Evolutionary conservation across 1,140 invertebrate genomes (phyloP), one percentile per base, ranked within the genome.

Genomic region (Hyles vespertilio): DNA sequence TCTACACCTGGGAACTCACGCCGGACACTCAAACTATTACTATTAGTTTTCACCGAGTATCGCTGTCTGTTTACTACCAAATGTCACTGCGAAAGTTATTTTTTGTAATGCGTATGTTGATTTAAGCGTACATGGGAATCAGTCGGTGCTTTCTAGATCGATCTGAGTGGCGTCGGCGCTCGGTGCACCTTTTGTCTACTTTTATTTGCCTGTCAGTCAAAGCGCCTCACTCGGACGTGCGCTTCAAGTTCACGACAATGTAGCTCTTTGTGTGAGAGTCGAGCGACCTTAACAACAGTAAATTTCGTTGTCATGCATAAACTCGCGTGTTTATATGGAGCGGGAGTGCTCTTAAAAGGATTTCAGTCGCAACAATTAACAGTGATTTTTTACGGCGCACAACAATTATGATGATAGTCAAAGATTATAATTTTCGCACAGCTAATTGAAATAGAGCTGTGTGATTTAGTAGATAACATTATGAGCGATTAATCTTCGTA

Each of bases 121-220:
- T 32, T 55, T 32, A 46, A 46, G 22, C 8, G 32, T 9, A n/a
- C 5, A 52, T n/a, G 10, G 9, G 50, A 34, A 51, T 33, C 8
- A 32, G 50, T 34, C 34, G 32, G 10, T 33, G 32, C 50, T 9
- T 34, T 51, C 32, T n/a, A 51, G 34, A 51, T n/a, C 32, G 32
- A 51, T 51, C 7, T 32, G 12, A 32, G 50, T 33, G 3, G 61
- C 65, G 66, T 61, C 58, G 74, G 63, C 67, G 68, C 57, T 58
- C 62, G 53, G 51, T 63, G 53, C 22, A 22, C 44, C 70, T 74
- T 68, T 77, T 77, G 70, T 79, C 72, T 79, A 73, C 70, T 80
- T 80, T 83, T 83, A 84, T 87, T 87, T 84, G 77, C 70, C 74
- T 79, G 81, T 87, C 84, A 87, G 69, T 84, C 81, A 84, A 74